Conservation (phyloP, 2,797 vertebrate genomes). For the Anabacerthia variegaticeps region DNA sequence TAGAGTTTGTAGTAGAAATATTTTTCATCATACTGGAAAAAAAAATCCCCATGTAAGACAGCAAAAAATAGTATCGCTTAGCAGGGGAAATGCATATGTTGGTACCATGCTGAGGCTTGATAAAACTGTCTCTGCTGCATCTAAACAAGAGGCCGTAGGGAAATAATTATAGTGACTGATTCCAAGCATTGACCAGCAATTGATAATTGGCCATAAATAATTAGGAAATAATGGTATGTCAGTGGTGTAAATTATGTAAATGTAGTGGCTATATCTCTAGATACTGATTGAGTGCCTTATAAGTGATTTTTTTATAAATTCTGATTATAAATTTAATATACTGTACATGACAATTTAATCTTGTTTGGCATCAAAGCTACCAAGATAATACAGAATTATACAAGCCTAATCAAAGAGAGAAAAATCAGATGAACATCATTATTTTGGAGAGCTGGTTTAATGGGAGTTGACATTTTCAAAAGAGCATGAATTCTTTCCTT, state of each 20-base stretch:
- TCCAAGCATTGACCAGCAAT: slow-evolving; percentile 71
- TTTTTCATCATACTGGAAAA: slow-evolving; percentile 24
- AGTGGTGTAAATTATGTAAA: slow-evolving; percentile 68
- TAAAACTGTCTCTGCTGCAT: slow-evolving; percentile 36
- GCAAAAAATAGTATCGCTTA: slow-evolving; percentile 32
- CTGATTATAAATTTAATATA: slow-evolving; percentile 73
- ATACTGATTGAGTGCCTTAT: slow-evolving; percentile 59
- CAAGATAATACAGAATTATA: slow-evolving; percentile 76
- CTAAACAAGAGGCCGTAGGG: slow-evolving; percentile 32
- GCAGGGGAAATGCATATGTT: not conserved
- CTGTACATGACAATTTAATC: slow-evolving; percentile 77
- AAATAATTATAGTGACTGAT: slow-evolving; percentile 75
- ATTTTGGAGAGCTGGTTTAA: slow-evolving; percentile 65
- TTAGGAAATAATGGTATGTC: slow-evolving; percentile 60
- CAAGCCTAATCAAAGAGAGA: slow-evolving; percentile 74
- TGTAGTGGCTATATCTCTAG: slow-evolving; percentile 42
- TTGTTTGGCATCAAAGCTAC: slow-evolving; percentile 75
- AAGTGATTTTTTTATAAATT: slow-evolving; percentile 67
- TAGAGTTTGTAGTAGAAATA: not conserved
- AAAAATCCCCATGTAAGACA: not conserved
- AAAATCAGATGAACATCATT: slow-evolving; percentile 66
- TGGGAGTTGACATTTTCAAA: slow-evolving; percentile 62
- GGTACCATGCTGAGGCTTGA: not conserved
- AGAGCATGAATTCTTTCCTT: slow-evolving; percentile 37
- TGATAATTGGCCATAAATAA: slow-evolving; percentile 79